Evolutionary conservation across 2,797 vertebrate species (phyloP).

Genomic region (Microctenopoma lineatum): DNA sequence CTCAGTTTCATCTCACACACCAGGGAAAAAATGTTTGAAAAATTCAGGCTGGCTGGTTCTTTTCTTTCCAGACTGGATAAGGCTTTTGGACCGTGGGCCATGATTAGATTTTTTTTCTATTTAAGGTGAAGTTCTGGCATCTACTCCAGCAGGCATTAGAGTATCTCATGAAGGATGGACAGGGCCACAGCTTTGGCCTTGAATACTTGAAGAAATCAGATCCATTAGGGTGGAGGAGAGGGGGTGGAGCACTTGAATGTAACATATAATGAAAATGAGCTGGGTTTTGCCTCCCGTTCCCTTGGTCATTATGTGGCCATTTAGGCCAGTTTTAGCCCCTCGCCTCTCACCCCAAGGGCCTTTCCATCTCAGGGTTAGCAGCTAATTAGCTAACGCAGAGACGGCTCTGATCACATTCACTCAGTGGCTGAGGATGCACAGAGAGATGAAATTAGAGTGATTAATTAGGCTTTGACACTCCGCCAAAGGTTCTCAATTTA

Average conservation of each 20-base stretch:
- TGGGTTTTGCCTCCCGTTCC: constrained; percentile 52
- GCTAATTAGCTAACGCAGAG: constrained; percentile 80
- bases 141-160: constrained; percentile 1
- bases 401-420: constrained; percentile 78
- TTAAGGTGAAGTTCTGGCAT: neutral
- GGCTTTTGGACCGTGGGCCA: neutral
- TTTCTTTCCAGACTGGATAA: constrained; percentile 1
- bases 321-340: constrained; percentile 78
- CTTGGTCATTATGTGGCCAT: constrained; percentile 81
- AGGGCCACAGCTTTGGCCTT: neutral
- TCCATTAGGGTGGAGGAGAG: constrained; percentile 29
- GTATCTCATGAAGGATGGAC: constrained; percentile 13
- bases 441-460: constrained; percentile 85
- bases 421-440: constrained; percentile 74
- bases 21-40: neutral
- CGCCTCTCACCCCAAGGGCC: constrained; percentile 77
- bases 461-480: constrained; percentile 85
- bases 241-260: constrained; percentile 67
- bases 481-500: constrained; percentile 87
- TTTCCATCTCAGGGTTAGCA: constrained; percentile 77
- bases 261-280: constrained; percentile 80
- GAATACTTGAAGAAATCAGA: constrained; percentile 30
- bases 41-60: no score
- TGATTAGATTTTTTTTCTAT: neutral
- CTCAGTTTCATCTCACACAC: neutral